phyloP scores from a whole-genome alignment of 2,797 vertebrate genomes.

The Tenualosa ilisha region DNA sequence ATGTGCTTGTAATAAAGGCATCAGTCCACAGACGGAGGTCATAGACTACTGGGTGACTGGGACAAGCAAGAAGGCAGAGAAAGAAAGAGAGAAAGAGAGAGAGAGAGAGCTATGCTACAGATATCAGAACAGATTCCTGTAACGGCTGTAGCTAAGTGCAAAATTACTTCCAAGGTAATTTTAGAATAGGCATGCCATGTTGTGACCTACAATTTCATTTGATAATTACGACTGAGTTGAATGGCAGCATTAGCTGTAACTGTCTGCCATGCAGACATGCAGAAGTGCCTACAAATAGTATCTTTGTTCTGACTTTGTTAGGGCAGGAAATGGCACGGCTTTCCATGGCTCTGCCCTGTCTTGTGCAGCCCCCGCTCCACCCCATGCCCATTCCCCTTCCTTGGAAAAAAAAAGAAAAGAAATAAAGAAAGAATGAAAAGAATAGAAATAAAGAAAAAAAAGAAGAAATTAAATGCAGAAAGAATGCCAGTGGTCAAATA shows the following conservation, averaged over 20 bases:
- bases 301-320: constrained; percentile 55
- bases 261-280: constrained; percentile 33
- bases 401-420: background rate
- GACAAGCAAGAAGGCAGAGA: background rate
- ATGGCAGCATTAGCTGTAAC: constrained; percentile 32
- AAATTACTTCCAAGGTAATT: constrained; percentile 38
- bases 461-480: constrained; percentile 29
- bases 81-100: constrained; percentile 23
- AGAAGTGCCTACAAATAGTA: constrained; percentile 43
- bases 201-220: constrained; percentile 40
- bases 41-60: background rate
- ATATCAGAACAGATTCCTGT: constrained; percentile 37
- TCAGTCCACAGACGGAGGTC: constrained; percentile 24
- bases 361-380: constrained; percentile 37
- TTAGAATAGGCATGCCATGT: constrained; percentile 40
- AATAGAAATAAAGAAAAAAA: background rate
- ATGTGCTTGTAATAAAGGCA: constrained; percentile 34
- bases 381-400: background rate
- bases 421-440: constrained; percentile 41
- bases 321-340: constrained; percentile 50
- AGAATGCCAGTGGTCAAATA: constrained; percentile 55
- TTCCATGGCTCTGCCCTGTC: constrained; percentile 43
- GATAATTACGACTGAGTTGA: constrained; percentile 41
- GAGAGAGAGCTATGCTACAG: constrained; percentile 25
- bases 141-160: constrained; percentile 26